Base-by-base conservation (phyloP, 2,888 invertebrate species). In the Nematopogon swammerdamellus region DNA sequence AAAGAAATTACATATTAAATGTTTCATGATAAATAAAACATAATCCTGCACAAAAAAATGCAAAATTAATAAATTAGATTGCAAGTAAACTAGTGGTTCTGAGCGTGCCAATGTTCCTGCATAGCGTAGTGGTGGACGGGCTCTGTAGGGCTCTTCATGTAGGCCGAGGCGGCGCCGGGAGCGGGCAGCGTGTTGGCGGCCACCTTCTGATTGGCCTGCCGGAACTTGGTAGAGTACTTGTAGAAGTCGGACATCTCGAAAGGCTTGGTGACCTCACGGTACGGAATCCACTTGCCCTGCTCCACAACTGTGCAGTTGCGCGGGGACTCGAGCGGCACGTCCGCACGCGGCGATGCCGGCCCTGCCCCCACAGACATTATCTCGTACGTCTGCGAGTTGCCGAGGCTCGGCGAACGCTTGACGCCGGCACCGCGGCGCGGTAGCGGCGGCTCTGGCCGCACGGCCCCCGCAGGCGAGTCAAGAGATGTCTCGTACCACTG, bases 211-310 rank as follows among this genome's bases (percentile, higher is more conserved):
- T 63, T 70, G 2, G 65, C 64, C 60, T 93, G 88, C 53, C 95
- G 85, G 67, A 91, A 94, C 67, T 95, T 95, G 4, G 95, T 95
- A 48, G 96, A 97, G 69, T 97, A 97, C 72, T 97, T 97, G 69
- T 96, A 97, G 70, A 95, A 97, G 71, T 97, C 97, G 0, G 95
- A 89, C 92, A 97, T 95, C 81, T 97, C 97, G 74, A 96, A 97
- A 2, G 97, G 97, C 67, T 97, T 97, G 0, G 93, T 92, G 50
- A 94, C 92, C 75, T 97, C 97, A 61, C 92, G 85, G 64, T 93
- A 94, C 0, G 94, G 94, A 67, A 92, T 92, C 76, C 91, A 93
- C 59, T 91, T 92, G 30, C 93, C 94, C 55, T 91, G 89, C 62
- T 92, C 91, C 29, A 95, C 91, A 0, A 95, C 83, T 1, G 91